A percentile compares a stretch with the other conserved stretches of the same genome.
These are phyloP conservation scores for Xyrauchen texanus DNA, from an alignment of 2,113 vertebrate genomes.

Conservation along the genomic window DNA sequence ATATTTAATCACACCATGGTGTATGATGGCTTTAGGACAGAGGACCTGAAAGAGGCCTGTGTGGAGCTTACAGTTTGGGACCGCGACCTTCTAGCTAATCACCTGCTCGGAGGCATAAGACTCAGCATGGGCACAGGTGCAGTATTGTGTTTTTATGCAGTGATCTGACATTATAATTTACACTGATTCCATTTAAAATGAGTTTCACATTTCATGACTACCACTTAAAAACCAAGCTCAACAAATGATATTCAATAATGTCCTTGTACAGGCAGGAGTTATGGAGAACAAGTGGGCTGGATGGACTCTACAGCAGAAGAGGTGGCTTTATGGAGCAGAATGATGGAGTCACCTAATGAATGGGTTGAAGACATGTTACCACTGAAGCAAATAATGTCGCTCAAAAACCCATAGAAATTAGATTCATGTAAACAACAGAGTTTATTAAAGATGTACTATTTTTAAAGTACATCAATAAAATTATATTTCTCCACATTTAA, in stretches of 20 bases:
- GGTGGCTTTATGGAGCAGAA: slow-evolving; percentile 86
- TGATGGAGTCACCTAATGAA: slow-evolving; percentile 83
- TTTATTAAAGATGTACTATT: not conserved
- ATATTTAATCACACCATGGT: slow-evolving; percentile 98
- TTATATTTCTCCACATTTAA: not conserved
- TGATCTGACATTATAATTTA: not conserved
- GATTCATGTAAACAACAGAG: not conserved
- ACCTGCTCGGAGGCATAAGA: slow-evolving; percentile 88
- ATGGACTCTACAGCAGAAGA: slow-evolving; percentile 91
- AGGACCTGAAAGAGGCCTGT: slow-evolving; percentile 88
- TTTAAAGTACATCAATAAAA: not conserved
- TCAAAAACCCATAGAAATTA: slow-evolving; percentile 81
- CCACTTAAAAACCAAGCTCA: not conserved
- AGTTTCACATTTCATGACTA: not conserved
- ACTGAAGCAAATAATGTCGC: slow-evolving; percentile 82
- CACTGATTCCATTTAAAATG: too few species aligned
- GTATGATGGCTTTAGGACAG: slow-evolving; percentile 88
- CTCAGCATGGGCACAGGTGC: slow-evolving; percentile 91
- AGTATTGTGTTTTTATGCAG: not conserved
- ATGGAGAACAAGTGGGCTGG: slow-evolving; percentile 88
- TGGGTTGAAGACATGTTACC: slow-evolving; percentile 88
- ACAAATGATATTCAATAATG: not conserved
- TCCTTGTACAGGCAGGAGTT: slow-evolving; percentile 82
- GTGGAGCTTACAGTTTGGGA: slow-evolving; percentile 95
- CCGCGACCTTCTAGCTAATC: slow-evolving; percentile 85